These are phyloP conservation scores for Brachyopa scutellaris DNA, from an alignment of 2,888 invertebrate species.

Conservation along the genomic window DNA sequence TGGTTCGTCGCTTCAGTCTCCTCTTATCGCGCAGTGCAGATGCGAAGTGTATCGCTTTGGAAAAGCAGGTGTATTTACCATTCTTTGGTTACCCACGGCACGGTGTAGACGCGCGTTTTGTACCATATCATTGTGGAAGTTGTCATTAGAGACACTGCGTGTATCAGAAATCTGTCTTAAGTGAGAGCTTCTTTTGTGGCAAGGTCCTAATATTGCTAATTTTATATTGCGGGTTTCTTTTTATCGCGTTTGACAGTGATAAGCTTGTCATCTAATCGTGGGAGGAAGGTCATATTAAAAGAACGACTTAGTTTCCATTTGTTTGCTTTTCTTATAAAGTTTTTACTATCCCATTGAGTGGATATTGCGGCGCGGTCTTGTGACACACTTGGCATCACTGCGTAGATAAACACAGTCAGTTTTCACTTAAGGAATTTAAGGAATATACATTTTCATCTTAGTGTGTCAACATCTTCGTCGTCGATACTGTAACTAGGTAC, in stretches of 20 bases:
- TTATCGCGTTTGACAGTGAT: constrained; percentile 6
- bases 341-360: constrained; percentile 29
- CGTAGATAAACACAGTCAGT: constrained; percentile 63
- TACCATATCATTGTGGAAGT: constrained; percentile 51
- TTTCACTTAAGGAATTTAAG: constrained; percentile 73
- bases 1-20: constrained; percentile 73
- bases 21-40: constrained; percentile 74
- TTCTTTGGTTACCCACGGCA: constrained; percentile 82
- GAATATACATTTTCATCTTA: constrained; percentile 67
- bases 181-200: constrained; percentile 25
- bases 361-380: constrained; percentile 19
- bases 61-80: constrained; percentile 83
- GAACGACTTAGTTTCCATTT: too few relatives aligned
- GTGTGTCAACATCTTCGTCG: constrained; percentile 48
- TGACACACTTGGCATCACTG: constrained; percentile 65
- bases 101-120: constrained; percentile 80
- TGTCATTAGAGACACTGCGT: constrained; percentile 60
- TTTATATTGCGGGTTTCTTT: neutral
- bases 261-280: constrained; percentile 1
- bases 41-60: constrained; percentile 82
- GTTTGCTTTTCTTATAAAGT: constrained; percentile 18
- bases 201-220: constrained; percentile 26
- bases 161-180: constrained; percentile 33
- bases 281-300: neutral
- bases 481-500: constrained; percentile 55